Percentiles rank a stretch among this genome's conserved stretches.
phyloP scores from a whole-genome alignment of 2,888 invertebrate genomes.

The Dioctria linearis region DNA sequence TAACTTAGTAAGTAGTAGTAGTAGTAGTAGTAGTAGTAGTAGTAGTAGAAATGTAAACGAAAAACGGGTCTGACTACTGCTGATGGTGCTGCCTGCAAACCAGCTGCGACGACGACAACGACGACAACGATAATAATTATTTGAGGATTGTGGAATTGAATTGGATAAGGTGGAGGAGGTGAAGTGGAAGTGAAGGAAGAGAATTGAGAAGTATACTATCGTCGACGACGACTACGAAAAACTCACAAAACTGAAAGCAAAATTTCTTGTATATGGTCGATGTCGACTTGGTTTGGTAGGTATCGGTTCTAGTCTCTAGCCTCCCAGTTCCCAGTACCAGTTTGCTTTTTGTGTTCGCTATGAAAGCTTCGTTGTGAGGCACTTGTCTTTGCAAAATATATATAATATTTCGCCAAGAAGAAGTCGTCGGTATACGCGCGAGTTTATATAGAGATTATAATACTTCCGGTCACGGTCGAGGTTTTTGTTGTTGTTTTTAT shows the following conservation, averaged over 20 bases:
- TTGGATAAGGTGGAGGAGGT: not conserved
- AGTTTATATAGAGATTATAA: no score
- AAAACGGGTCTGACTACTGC: no score
- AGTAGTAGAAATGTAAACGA: no score
- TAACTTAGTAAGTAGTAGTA: no score
- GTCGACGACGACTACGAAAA: not conserved
- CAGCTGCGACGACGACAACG: no score
- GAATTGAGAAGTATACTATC: not conserved
- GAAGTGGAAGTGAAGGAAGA: not conserved
- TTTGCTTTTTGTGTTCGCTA: conserved; percentile 43
- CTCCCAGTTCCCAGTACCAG: conserved; percentile 45
- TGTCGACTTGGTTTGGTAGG: no score
- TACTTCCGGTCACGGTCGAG: conserved; percentile 29
- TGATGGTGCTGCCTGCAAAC: no score
- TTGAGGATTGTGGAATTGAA: no score
- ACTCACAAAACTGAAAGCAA: conserved; percentile 24
- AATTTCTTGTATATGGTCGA: conserved; percentile 6
- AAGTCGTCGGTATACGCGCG: conserved; percentile 35
- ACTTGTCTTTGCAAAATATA: conserved; percentile 19
- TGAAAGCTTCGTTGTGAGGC: conserved; percentile 36
- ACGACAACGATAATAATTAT: no score
- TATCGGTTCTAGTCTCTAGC: conserved; percentile 22
- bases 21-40: no score
- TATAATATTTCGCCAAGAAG: conserved; percentile 34
- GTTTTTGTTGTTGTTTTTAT: not conserved